Percentiles rank a stretch among this genome's conserved stretches.
Conservation (phyloP, 1,140 invertebrate species). For the Hydropsyche tenuis region DNA sequence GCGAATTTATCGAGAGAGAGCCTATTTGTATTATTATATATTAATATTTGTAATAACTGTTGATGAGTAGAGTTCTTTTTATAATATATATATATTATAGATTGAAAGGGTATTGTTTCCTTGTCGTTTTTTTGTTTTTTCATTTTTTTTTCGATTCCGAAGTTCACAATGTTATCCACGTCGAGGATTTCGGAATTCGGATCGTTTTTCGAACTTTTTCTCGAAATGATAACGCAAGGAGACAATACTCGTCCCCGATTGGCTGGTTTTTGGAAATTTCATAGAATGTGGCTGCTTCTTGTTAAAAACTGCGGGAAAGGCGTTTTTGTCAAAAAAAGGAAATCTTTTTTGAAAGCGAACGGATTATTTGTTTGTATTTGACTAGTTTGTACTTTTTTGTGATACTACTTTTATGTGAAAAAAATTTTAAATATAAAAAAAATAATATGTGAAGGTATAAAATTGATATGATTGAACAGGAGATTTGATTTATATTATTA, state of each 20-base stretch:
- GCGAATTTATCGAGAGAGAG: slow-evolving; percentile 44
- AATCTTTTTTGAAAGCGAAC: slow-evolving; percentile 27
- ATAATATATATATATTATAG: neutral
- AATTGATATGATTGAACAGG: slow-evolving; percentile 12
- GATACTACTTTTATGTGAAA: slow-evolving; percentile 46
- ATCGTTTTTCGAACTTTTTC: too few relatives aligned
- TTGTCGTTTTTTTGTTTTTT: slow-evolving; percentile 21
- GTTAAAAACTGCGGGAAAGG: neutral
- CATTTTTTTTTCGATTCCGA: too few relatives aligned
- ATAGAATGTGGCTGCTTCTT: slow-evolving; percentile 31
- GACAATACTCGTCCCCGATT: slow-evolving; percentile 20
- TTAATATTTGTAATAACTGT: slow-evolving; percentile 42
- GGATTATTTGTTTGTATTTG: slow-evolving; percentile 44
- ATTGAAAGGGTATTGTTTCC: slow-evolving; percentile 29
- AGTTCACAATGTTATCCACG: neutral
- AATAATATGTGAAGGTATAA: slow-evolving; percentile 8
- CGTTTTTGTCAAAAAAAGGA: slow-evolving; percentile 22
- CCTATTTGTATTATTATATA: slow-evolving; percentile 37
- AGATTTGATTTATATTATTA: slow-evolving; percentile 43
- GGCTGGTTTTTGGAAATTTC: neutral
- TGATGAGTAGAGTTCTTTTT: slow-evolving; percentile 37
- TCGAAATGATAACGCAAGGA: neutral
- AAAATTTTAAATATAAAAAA: slow-evolving; percentile 36
- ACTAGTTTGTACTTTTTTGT: slow-evolving; percentile 48
- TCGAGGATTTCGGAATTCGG: neutral